Base-by-base conservation (phyloP, 2,113 vertebrate species). In the Desmodus rotundus region DNA sequence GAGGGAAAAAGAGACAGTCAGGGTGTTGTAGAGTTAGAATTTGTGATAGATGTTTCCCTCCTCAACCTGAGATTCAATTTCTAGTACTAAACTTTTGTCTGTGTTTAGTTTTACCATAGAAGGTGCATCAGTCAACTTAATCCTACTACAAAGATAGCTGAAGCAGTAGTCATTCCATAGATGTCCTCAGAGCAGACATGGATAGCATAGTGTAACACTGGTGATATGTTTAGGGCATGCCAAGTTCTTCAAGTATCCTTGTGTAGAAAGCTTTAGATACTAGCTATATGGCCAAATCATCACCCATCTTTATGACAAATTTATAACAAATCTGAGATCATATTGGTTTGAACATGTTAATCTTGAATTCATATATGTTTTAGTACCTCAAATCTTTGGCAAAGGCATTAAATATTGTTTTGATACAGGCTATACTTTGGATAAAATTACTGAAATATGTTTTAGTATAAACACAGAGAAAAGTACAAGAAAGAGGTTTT, bases 401-500 rank as follows among this genome's bases (percentile, higher is more conserved):
- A 94, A 36, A 16, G 45, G 5, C 72, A 80, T 90, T 89, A 50
- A 36, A 89, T 89, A 56, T 50, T 91, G 10, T 77, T 96, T 87
- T 74, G 26, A n/a, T 50, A 72, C 31, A 70, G n/a, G 38, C 73
- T 63, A 72, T 82, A 83, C 26, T 54, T 92, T 7, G 38, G 52
- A 67, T 43, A 68, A 76, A 77, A 65, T 20, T 74, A 56, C 22
- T 78, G 50, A 95, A 92, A 70, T 38, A 72, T 82, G 5, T 86
- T 86, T 97, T 92, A 73, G 92, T 83, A 56, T 77, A 85, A 95
- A 88, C 52, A 76, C 19, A 80, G n/a, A 63, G 36, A 80, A 89
- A 78, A 80, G 12, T 43, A 41, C 33, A 47, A 33, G 52, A 45
- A 65, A 81, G 80, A 67, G 85, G 26, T 72, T 96, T 56, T 47